Percentiles rank a stretch among this genome's conserved stretches.
Evolutionary conservation across 2,888 invertebrate genomes (phyloP).

Genomic region (Heliconius ethilla): DNA sequence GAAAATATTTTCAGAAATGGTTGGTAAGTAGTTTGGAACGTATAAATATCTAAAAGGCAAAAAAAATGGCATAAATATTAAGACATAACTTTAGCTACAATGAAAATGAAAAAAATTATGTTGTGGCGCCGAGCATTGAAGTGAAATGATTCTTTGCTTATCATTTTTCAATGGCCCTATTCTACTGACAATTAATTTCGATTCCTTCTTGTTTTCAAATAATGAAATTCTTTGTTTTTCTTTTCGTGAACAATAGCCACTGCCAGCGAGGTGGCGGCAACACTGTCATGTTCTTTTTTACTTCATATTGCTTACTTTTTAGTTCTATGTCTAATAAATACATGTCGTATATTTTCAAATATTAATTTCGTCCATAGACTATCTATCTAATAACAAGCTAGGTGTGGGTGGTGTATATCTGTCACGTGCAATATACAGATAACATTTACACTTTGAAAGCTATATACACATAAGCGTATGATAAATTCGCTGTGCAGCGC

Average conservation of each 20-base stretch:
- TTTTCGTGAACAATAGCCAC: constrained; percentile 54
- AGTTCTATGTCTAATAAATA: neutral
- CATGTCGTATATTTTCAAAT: neutral
- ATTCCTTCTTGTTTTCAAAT: constrained; percentile 60
- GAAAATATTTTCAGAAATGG: neutral
- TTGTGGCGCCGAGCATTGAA: constrained; percentile 31
- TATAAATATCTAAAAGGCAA: neutral
- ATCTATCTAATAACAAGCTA: constrained; percentile 15
- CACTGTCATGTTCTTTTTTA: neutral
- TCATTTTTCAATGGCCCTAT: constrained; percentile 57
- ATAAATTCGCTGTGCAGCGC: constrained; percentile 73
- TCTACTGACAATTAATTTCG: constrained; percentile 66
- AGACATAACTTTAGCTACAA: neutral
- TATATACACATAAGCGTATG: constrained; percentile 61
- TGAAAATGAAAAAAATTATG: constrained; percentile 15
- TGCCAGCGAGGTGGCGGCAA: constrained; percentile 44
- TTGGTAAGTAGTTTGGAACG: neutral
- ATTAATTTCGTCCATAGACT: neutral
- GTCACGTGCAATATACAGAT: constrained; percentile 38
- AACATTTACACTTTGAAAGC: constrained; percentile 56
- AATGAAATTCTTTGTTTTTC: constrained; percentile 51
- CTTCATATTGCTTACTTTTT: neutral
- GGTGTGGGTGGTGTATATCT: constrained; percentile 16
- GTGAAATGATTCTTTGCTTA: constrained; percentile 48
- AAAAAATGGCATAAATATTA: neutral